Conservation (phyloP, 2,113 vertebrate genomes). For the Madoqua kirkii region DNA sequence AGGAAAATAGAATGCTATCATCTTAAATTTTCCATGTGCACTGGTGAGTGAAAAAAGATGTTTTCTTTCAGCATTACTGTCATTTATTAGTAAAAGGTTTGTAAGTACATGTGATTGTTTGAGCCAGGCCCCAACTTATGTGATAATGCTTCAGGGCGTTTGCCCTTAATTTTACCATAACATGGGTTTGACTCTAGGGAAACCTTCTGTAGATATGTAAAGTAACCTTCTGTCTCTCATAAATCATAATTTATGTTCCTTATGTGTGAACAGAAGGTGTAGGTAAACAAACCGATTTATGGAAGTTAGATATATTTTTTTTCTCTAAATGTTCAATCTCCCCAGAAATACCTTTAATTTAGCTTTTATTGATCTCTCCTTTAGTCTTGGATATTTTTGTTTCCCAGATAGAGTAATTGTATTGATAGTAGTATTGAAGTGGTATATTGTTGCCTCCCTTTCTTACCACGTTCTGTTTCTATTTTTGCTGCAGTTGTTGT, state of each 20-base stretch:
- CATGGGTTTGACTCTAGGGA: conserved; percentile 40
- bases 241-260: conserved; percentile 69
- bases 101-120: neutral
- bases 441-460: neutral
- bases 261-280: conserved; percentile 69
- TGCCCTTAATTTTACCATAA: conserved; percentile 38
- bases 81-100: neutral
- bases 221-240: conserved; percentile 64
- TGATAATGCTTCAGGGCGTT: neutral
- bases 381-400: neutral
- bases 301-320: conserved; percentile 55
- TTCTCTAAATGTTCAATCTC: conserved; percentile 24
- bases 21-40: neutral
- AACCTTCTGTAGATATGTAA: conserved; percentile 60
- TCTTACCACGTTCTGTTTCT: neutral
- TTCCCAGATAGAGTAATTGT: neutral
- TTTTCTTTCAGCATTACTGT: neutral
- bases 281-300: conserved; percentile 69
- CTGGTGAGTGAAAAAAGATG: neutral
- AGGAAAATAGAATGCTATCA: neutral
- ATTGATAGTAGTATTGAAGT: neutral
- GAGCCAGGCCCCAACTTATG: neutral
- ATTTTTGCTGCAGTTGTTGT: neutral
- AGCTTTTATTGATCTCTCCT: neutral
- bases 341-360: neutral